Conservation (phyloP, 1,140 invertebrate species). For the Mercenaria mercenaria region DNA sequence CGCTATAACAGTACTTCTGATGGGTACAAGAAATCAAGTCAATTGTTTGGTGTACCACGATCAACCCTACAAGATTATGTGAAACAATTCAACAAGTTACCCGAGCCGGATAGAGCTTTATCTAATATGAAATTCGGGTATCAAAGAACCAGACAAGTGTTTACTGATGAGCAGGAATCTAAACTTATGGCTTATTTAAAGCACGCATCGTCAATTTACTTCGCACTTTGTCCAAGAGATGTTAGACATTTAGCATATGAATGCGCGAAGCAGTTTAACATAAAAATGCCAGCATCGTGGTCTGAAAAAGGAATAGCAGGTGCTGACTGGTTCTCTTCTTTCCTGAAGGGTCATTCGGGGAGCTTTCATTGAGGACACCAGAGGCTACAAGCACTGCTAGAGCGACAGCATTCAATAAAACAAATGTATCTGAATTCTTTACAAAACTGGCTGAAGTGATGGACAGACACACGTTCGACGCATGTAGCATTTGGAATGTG, state of each 20-base stretch:
- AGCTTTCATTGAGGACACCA: constrained; percentile 69
- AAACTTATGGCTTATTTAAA: neutral
- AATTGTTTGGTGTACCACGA: neutral
- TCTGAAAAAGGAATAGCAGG: neutral
- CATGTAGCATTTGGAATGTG: constrained; percentile 85
- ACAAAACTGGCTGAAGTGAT: constrained; percentile 53
- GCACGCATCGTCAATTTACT: neutral
- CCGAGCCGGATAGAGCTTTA: neutral
- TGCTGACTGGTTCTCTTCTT: neutral
- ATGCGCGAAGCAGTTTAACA: neutral
- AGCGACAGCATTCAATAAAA: constrained; percentile 86
- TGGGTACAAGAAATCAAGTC: neutral
- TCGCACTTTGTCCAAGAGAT: neutral
- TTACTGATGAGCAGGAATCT: neutral
- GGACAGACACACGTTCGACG: constrained; percentile 64
- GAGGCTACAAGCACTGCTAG: constrained; percentile 85
- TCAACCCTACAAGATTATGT: neutral
- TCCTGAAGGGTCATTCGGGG: neutral
- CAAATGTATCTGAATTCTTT: constrained; percentile 78
- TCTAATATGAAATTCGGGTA: neutral
- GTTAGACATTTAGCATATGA: neutral
- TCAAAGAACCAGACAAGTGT: neutral
- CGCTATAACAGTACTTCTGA: neutral
- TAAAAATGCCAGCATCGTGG: neutral
- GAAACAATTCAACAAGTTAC: neutral